phyloP scores from a whole-genome alignment of 2,888 invertebrate genomes.

The Aelia acuminata region DNA sequence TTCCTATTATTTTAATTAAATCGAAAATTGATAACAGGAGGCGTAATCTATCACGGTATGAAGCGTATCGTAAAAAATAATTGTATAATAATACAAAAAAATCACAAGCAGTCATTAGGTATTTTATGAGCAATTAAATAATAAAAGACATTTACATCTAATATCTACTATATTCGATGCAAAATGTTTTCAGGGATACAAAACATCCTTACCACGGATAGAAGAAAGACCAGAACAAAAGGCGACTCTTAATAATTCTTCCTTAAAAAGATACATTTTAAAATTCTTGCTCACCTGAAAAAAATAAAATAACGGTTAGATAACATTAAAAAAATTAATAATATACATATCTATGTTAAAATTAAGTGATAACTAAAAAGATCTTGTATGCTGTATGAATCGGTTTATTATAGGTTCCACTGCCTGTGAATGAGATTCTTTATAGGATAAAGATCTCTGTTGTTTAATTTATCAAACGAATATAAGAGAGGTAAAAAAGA shows the following conservation, averaged over 20 bases:
- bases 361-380: too few species aligned
- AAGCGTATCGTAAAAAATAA: too few species aligned
- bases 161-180: not conserved
- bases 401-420: not conserved
- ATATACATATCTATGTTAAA: too few species aligned
- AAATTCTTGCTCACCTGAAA: conserved; percentile 17
- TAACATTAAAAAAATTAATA: not conserved
- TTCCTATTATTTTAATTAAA: too few species aligned
- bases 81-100: too few species aligned
- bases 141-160: not conserved
- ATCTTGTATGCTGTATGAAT: not conserved
- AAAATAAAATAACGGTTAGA: not conserved
- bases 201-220: not conserved
- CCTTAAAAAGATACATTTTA: not conserved
- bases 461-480: not conserved
- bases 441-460: not conserved
- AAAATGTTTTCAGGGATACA: not conserved
- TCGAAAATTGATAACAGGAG: too few species aligned
- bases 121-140: not conserved
- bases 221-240: not conserved
- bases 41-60: too few species aligned
- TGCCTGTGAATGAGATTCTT: not conserved
- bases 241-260: not conserved
- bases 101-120: not conserved
- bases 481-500: not conserved